Conservation (phyloP, 1,140 invertebrate genomes). For the Orchestia grillus region DNA sequence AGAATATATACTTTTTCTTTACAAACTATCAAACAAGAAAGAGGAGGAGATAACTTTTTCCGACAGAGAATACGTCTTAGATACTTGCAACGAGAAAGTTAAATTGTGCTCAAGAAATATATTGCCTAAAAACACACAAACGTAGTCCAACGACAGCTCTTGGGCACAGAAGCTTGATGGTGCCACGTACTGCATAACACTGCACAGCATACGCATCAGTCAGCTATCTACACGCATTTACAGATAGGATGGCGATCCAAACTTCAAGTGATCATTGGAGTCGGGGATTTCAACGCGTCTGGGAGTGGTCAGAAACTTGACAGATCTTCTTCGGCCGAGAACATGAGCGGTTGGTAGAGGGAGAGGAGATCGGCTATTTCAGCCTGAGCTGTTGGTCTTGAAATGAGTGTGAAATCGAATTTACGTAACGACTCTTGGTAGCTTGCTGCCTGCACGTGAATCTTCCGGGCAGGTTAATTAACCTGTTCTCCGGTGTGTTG, state of each 20-base stretch:
- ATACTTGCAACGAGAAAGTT: background rate
- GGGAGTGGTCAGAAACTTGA: background rate
- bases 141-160: background rate
- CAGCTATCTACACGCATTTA: background rate
- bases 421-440: too few species aligned
- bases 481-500: too few species aligned
- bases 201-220: background rate
- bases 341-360: background rate
- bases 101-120: background rate
- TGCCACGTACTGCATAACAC: background rate
- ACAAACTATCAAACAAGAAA: background rate
- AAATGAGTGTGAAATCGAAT: too few species aligned
- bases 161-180: background rate
- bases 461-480: too few species aligned
- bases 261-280: background rate
- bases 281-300: background rate
- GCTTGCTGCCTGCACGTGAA: too few species aligned
- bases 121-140: background rate
- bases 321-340: background rate
- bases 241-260: background rate
- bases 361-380: background rate
- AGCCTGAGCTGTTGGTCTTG: too few species aligned
- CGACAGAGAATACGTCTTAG: background rate
- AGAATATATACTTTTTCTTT: background rate
- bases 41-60: background rate